Evolutionary conservation across 2,113 vertebrate genomes (phyloP), one percentile per base, ranked within the genome.

Genomic region (Balaeniceps rex): DNA sequence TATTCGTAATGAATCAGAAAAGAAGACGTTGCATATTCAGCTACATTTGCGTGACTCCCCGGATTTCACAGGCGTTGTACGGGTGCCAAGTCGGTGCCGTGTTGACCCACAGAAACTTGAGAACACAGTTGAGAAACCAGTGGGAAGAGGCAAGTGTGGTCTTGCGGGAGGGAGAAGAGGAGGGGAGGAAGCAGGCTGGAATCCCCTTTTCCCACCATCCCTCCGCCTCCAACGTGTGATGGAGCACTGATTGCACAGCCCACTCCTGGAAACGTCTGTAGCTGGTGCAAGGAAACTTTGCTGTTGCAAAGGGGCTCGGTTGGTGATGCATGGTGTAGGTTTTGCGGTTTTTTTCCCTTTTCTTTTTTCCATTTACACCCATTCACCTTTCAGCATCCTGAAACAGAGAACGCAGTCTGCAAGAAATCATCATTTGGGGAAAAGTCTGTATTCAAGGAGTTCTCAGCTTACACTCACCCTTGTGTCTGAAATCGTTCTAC

Each of bases 401-500:
- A 93, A 82, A 69, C 88, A 87, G 83, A 87, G 77, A 97, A 51
- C 47, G 25, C n/a, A 44, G 33, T 77, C 40, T 72, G 95, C 66
- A 83, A 93, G 88, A 87, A 87, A 81, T 52, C 10, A 29, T 71
- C 18, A 10, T 71, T n/a, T 72, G 75, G 34, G 44, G 10, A 60
- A 24, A 95, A 96, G 84, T 49, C 84, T 79, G 42, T 66, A 71
- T 80, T 74, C 7, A 38, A 47, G 65, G 69, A 93, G 83, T 84
- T 95, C 78, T 95, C 70, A 55, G 64, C 24, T 95, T 93, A 80
- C 33, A 2, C 47, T 94, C 76, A 55, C 63, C 55, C 77, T 83
- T 49, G 18, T 68, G 83, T 71, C 78, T 95, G 88, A 91, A 93
- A 97, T 93, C 89, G 93, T 95, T 96, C 83, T 87, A 87, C 81